Evolutionary conservation across 2,797 vertebrate species (phyloP), one percentile per base, ranked within the genome.

Genomic region (Echiichthys vipera): DNA sequence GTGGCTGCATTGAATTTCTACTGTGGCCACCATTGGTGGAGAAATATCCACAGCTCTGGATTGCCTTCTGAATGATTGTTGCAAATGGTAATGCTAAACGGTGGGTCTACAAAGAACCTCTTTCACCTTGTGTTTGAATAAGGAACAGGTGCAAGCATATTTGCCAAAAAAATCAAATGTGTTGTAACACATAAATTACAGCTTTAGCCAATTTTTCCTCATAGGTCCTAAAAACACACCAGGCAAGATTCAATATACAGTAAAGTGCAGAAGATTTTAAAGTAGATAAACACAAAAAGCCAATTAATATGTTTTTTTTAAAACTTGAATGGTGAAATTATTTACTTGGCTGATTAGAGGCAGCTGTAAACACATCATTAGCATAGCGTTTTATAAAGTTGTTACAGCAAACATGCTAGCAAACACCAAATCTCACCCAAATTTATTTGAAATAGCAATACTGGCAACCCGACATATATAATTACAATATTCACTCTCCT

Each of bases 1-100:
- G 54, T 61, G 73, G 70, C 64, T 66, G 58, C 53, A 51, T 30
- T 75, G 58, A 56, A 67, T 84, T 81, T 74, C 67, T 54, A 71
- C 27, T 25, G 47, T 40, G 50, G 34, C 42, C 56, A 40, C 49
- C 40, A 34, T 29, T 45, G 0, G 49, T 50, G 29, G 29, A 78
- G 43, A 69, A 65, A 51, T 27, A 17, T 29, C 63, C 54, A 24
- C 59, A 64, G 46, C 37, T 66, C 32, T 43, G 12, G 18, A 32
- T 85, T 69, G 54, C 40, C 14, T 27, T 25, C 25, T 72, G 59
- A 51, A 29, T 51, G 54, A 71, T 39, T 57, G 40, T 65, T 65
- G 17, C n/a, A n/a, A 42, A 61, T 51, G 36, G 51, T 22, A 27
- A 37, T 40, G 30, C 25, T 40, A 27, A 73, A 43, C 32, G 27